phyloP scores from a whole-genome alignment of 1,140 invertebrate genomes.

The Phortica variegata region DNA sequence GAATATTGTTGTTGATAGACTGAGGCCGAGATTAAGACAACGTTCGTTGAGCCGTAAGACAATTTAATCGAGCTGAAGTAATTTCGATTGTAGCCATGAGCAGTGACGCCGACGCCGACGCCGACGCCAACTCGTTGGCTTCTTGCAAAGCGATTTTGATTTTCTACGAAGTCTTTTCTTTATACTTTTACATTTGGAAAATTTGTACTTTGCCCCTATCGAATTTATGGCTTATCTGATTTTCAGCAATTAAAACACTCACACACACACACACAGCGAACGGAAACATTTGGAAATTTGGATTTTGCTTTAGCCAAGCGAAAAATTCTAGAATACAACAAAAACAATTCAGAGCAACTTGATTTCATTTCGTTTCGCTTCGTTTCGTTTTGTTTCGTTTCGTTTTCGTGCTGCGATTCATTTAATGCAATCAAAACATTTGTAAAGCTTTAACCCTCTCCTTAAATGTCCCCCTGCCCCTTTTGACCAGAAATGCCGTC shows the following conservation, averaged over 20 bases:
- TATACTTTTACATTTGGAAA: constrained; percentile 4
- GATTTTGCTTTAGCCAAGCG: too few relatives aligned
- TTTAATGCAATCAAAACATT: constrained; percentile 54
- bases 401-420: constrained; percentile 45
- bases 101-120: constrained; percentile 4
- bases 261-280: neutral
- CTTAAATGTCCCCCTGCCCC: too few relatives aligned
- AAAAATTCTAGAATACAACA: neutral
- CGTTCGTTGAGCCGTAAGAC: constrained; percentile 52
- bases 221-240: constrained; percentile 37
- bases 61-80: constrained; percentile 54
- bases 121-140: neutral
- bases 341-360: too few relatives aligned
- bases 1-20: neutral
- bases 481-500: constrained; percentile 8
- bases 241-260: constrained; percentile 32
- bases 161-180: too few relatives aligned
- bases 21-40: constrained; percentile 42
- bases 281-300: neutral
- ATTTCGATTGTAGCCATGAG: constrained; percentile 29
- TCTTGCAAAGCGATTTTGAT: too few relatives aligned
- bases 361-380: constrained; percentile 47
- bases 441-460: constrained; percentile 51
- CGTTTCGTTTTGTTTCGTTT: too few relatives aligned
- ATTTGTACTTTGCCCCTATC: constrained; percentile 24